Base-by-base conservation (phyloP, 2,888 invertebrate species). In the Athalia circularis region DNA sequence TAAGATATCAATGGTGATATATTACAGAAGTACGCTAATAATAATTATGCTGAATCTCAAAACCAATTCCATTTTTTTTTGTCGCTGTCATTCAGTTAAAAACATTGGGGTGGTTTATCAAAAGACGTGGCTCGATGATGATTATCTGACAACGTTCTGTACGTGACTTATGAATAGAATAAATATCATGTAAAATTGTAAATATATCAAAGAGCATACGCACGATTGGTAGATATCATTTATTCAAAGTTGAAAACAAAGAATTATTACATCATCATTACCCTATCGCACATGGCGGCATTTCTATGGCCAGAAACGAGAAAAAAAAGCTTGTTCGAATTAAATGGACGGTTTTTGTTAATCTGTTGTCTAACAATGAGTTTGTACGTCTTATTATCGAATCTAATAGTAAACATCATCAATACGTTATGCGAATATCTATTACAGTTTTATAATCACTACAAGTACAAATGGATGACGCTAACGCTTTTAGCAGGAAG, bases 221-320 rank as follows among this genome's bases (percentile, higher is more conserved):
- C 82, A 82, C 80, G 83, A 83, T 83, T 80, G 80, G 81, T 80
- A 82, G 82, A 82, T 80, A 80, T 85, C 79, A 79, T 87, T 88
- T 88, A 88, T 88, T 88, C 83, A 79, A 84, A 83, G 82, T 84
- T 84, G 79, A 84, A 83, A 84, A 84, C 84, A 86, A 87, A 87
- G 86, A 87, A 84, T 77, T 75, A 50, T 75, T 88, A 88, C 88
- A 88, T 86, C 72, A 81, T 86, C 81, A 83, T 84, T 82, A 77
- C 79, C 80, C 80, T 83, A 82, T 47, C 59, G 72, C 80, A 80
- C 79, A 83, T 84, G 85, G 84, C 85, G 84, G 86, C 86, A 87
- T 87, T 87, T 85, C 85, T 84, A 83, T 83, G 83, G 80, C 77
- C 54, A 67, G 50, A 67, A 47, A 59, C 29, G 11, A 7, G n/a